phyloP scores from a whole-genome alignment of 2,113 vertebrate genomes.

The Rhinogobius similis region DNA sequence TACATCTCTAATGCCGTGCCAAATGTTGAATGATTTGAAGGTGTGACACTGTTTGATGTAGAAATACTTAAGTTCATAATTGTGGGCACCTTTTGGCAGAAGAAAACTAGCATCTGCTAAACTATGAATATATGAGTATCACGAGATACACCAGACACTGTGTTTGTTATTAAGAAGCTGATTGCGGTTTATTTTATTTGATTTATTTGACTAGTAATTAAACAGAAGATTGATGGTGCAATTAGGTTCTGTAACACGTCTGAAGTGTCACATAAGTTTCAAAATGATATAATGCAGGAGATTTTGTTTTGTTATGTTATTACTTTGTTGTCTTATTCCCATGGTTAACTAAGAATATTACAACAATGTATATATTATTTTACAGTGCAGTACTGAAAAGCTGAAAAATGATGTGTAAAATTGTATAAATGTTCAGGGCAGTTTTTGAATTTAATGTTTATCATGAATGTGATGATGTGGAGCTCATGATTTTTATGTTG shows the following conservation, averaged over 20 bases:
- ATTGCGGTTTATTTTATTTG: background rate
- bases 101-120: background rate
- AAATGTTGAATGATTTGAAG: background rate
- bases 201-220: background rate
- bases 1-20: background rate
- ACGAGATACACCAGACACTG: background rate
- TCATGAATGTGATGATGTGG: too few relatives aligned
- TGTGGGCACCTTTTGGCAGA: background rate
- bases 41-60: conserved; percentile 1
- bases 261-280: background rate
- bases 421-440: too few relatives aligned
- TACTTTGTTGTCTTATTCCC: background rate
- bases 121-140: too few relatives aligned
- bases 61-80: background rate
- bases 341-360: background rate
- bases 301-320: background rate
- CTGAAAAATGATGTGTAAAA: too few relatives aligned
- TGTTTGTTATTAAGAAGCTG: background rate
- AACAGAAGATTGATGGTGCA: background rate
- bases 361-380: too few relatives aligned
- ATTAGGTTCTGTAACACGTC: background rate
- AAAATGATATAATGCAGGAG: background rate
- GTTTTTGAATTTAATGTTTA: too few relatives aligned
- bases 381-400: too few relatives aligned
- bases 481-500: too few relatives aligned